phyloP scores from a whole-genome alignment of 2,797 vertebrate species.

The Sebastes reedi region DNA sequence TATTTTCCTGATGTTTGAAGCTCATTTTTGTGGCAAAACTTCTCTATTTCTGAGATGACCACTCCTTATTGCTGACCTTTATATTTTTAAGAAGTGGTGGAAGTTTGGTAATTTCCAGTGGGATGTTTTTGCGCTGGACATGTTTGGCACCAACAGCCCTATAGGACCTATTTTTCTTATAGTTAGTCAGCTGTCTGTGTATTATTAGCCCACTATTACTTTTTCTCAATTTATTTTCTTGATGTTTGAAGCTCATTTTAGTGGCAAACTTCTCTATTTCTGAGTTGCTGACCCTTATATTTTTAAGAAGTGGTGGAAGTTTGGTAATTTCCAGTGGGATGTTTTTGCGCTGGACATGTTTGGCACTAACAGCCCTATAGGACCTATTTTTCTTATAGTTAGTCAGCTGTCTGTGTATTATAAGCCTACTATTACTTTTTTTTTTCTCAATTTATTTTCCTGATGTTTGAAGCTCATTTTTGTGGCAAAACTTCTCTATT shows the following conservation, averaged over 20 bases:
- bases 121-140: background rate
- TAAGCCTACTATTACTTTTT: background rate
- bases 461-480: no score
- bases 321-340: background rate
- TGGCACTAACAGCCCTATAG: background rate
- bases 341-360: no score
- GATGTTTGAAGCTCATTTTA: background rate
- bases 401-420: background rate
- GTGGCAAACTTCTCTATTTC: background rate
- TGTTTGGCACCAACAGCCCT: no score
- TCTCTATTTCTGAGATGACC: background rate
- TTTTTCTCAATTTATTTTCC: no score
- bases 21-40: background rate
- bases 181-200: background rate
- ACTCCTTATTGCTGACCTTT: no score
- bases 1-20: background rate
- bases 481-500: no score
- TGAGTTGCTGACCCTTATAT: background rate
- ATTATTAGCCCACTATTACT: background rate
- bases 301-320: background rate
- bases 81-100: background rate
- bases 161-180: background rate
- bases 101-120: slow-evolving; percentile 2
- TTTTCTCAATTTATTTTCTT: background rate
- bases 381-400: background rate